These are phyloP conservation scores for Corythornis leucogaster DNA, from an alignment of 2,797 vertebrate species.

Conservation along the genomic window DNA sequence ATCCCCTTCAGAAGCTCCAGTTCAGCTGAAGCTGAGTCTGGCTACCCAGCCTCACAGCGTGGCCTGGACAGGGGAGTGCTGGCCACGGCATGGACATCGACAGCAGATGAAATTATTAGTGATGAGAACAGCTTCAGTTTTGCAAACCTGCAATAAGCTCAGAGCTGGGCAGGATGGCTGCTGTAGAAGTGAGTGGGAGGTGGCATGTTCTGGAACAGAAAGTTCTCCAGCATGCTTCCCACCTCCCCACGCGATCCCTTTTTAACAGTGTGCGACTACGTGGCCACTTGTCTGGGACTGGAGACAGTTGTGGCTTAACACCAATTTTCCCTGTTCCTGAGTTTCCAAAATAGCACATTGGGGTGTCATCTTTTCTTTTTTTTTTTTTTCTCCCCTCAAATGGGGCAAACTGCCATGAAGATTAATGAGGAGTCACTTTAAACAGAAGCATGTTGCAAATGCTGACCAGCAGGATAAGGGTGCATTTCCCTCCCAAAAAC, in stretches of 20 bases:
- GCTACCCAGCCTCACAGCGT: neutral
- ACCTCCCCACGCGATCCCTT: conserved; percentile 37
- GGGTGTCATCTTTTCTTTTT: neutral
- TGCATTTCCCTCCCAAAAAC: neutral
- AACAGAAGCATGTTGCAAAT: neutral
- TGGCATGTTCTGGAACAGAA: conserved; percentile 67
- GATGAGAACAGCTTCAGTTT: neutral
- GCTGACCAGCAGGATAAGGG: neutral
- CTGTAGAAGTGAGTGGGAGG: conserved; percentile 57
- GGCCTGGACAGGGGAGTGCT: neutral
- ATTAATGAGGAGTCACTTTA: neutral
- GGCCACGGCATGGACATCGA: neutral
- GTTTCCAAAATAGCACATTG: neutral
- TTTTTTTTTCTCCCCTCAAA: fast-evolving
- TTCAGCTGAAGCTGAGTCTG: neutral
- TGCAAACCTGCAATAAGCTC: neutral
- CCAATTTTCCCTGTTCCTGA: neutral
- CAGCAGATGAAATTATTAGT: conserved; percentile 24
- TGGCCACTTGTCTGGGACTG: neutral
- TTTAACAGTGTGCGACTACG: conserved; percentile 9
- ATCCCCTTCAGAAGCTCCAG: neutral
- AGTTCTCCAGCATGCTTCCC: conserved; percentile 50
- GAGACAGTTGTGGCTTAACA: conserved; percentile 7
- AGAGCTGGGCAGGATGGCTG: conserved; percentile 25
- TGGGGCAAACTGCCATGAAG: neutral